Percentiles rank a stretch among this genome's conserved stretches.
These are phyloP conservation scores for Geodia barretti DNA, from an alignment of 37 sponge, comb jelly and placozoan species.

Conservation along the genomic window DNA sequence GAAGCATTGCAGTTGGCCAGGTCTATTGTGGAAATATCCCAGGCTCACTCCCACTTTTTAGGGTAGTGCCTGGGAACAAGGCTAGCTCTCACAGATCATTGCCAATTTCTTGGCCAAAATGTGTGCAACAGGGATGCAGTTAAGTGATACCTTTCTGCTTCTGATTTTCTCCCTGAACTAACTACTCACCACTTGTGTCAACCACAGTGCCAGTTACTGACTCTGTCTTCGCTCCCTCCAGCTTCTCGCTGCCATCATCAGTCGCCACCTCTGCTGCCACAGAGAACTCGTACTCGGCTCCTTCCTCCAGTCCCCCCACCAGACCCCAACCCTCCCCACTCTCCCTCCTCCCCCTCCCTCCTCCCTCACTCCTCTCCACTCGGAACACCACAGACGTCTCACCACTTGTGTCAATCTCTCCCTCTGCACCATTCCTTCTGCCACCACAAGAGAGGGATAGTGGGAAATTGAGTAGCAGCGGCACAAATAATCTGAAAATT, in stretches of 20 bases:
- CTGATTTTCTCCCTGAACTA: too few species aligned
- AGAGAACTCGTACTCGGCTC: conserved; percentile 18
- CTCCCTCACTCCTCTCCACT: background rate
- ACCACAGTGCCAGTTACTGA: background rate
- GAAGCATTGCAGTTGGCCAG: too few species aligned
- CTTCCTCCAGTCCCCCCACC: conserved; percentile 1
- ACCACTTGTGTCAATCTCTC: background rate
- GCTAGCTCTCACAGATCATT: too few species aligned
- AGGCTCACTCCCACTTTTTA: too few species aligned
- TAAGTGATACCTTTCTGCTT: too few species aligned
- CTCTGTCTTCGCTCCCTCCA: conserved; percentile 15
- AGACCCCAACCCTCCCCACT: conserved; percentile 1
- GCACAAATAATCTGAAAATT: too few species aligned
- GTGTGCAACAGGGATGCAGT: too few species aligned
- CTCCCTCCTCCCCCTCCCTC: background rate
- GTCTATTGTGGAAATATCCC: too few species aligned
- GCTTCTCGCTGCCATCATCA: background rate
- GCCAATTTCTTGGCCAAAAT: too few species aligned
- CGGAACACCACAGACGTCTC: background rate
- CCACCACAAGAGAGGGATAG: background rate
- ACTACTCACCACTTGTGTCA: too few species aligned
- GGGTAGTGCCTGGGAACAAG: too few species aligned
- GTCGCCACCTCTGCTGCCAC: conserved; percentile 41
- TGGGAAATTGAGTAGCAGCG: too few species aligned
- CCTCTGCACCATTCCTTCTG: background rate